Conservation (phyloP, 2,113 vertebrate species). For the Xiphorhynchus elegans region DNA sequence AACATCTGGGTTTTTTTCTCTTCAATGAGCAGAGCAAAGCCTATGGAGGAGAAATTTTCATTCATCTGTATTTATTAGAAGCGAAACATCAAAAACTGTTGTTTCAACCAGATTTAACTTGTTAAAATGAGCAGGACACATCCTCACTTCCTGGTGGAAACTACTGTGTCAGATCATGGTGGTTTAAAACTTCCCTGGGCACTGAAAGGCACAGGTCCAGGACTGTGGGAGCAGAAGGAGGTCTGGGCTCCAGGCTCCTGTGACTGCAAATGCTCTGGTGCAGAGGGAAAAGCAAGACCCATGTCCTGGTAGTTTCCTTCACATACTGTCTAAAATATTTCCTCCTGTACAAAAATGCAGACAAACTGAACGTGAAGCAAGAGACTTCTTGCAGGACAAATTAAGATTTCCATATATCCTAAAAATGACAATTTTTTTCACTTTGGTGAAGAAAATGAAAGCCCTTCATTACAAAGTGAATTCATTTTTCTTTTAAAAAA, state of each 20-base stretch:
- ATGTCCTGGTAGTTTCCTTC: not conserved
- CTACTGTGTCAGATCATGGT: accelerated
- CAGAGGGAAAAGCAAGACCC: accelerated
- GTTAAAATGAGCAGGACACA: not conserved
- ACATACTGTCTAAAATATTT: accelerated
- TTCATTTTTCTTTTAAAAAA: not conserved
- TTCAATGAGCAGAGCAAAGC: not conserved
- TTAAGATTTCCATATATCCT: not conserved
- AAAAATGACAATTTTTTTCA: accelerated
- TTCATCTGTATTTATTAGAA: not conserved
- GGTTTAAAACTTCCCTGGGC: not conserved
- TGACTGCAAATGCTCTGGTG: accelerated
- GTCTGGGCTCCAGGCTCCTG: not conserved
- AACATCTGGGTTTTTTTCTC: not conserved
- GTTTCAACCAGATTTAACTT: not conserved
- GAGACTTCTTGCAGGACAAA: not conserved
- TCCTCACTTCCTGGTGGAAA: not conserved
- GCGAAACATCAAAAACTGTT: not conserved
- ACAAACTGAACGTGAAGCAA: not conserved
- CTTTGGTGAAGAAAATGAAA: not conserved
- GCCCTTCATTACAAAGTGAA: not conserved
- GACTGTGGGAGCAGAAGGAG: not conserved
- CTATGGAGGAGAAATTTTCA: not conserved
- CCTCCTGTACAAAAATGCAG: not conserved
- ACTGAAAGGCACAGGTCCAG: not conserved